Percentiles rank a stretch among this genome's conserved stretches.
Conservation (phyloP, 1,140 invertebrate genomes). For the Chironomus tepperi region DNA sequence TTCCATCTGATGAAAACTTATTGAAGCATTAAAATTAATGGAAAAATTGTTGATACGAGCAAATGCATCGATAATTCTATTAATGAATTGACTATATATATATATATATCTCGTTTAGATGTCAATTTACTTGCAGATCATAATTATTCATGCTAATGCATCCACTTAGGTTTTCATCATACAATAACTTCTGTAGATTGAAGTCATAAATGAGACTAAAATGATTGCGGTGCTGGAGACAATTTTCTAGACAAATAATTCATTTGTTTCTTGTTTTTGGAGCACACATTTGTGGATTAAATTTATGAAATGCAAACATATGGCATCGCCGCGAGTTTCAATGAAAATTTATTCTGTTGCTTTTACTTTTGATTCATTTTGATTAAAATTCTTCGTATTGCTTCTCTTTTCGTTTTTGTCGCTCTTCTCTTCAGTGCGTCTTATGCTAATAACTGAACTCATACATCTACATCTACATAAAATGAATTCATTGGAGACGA, state of each 20-base stretch:
- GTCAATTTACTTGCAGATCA: no score
- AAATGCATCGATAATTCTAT: no score
- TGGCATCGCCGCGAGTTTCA: not conserved
- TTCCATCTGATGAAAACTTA: no score
- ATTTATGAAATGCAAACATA: not conserved
- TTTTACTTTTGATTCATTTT: no score
- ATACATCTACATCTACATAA: not conserved
- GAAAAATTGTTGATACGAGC: no score
- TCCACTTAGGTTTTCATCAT: not conserved
- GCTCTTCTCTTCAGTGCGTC: not conserved
- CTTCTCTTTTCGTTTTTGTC: not conserved
- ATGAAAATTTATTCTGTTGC: not conserved
- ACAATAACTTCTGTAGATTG: not conserved
- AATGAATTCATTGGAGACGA: not conserved
- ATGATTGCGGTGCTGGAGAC: not conserved
- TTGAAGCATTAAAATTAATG: no score
- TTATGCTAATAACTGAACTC: conserved; percentile 2
- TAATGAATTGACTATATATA: no score
- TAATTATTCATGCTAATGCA: not conserved
- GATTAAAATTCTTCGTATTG: no score
- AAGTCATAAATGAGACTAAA: not conserved
- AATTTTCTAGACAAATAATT: not conserved
- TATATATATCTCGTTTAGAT: no score
- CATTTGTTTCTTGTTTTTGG: no score
- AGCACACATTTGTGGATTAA: no score